Conservation (phyloP, 2,888 invertebrate genomes). For the Girardia tigrina region DNA sequence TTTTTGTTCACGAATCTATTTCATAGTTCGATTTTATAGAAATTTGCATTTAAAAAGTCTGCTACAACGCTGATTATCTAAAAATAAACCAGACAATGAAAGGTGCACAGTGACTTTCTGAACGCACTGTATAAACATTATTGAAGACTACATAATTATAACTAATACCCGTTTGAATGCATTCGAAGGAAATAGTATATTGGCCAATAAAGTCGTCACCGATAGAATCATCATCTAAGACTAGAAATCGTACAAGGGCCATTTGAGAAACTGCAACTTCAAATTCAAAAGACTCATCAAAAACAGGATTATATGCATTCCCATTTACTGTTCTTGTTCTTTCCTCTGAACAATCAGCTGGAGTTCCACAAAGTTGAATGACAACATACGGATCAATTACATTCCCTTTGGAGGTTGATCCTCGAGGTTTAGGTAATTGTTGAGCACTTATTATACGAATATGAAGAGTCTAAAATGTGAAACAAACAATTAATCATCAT, state of each 20-base stretch:
- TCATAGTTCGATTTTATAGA: too few species aligned
- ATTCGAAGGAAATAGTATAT: conserved; percentile 56
- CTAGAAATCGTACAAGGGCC: conserved; percentile 55
- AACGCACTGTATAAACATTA: too few species aligned
- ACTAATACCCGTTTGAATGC: conserved; percentile 56
- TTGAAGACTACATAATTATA: too few species aligned
- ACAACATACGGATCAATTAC: conserved; percentile 56
- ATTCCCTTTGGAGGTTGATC: conserved; percentile 55
- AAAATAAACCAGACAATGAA: too few species aligned
- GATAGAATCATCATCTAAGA: conserved; percentile 53
- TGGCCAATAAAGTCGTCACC: conserved; percentile 58
- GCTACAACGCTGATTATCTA: too few species aligned
- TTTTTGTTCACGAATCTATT: too few species aligned
- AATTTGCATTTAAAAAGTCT: too few species aligned
- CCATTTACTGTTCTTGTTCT: conserved; percentile 55
- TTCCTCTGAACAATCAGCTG: conserved; percentile 55
- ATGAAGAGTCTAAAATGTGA: conserved; percentile 32
- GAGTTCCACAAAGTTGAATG: conserved; percentile 55
- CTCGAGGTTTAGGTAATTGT: conserved; percentile 55
- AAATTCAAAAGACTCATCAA: conserved; percentile 58
- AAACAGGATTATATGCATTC: conserved; percentile 55
- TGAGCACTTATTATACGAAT: conserved; percentile 55
- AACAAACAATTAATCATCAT: not conserved
- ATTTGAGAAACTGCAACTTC: conserved; percentile 53
- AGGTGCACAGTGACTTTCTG: too few species aligned